Evolutionary conservation across 2,113 vertebrate species (phyloP), one percentile per base, ranked within the genome.

Genomic region (Pelodiscus sinensis): DNA sequence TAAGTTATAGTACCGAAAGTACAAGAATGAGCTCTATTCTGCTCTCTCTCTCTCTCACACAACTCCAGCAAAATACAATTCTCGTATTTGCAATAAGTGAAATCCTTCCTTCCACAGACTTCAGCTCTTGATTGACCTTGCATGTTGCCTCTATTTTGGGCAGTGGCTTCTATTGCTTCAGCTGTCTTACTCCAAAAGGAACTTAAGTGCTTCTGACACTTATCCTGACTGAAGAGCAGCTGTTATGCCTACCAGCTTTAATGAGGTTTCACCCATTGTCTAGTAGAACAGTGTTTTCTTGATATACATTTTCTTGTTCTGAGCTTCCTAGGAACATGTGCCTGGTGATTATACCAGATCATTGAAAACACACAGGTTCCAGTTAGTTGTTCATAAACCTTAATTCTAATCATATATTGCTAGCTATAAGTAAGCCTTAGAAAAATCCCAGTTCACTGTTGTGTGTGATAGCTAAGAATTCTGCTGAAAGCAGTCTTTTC

Each of bases 401-500:
- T 71, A 56, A 22, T 57, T 93, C 78, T 92, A 75, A 83, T 81
- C 11, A 82, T 90, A 65, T 78, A 44, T 86, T 87, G 93, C 79
- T 73, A 55, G 1, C 27, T 79, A 35, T 84, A 95, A 83, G 73
- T 88, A 51, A 55, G 24, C 82, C 90, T 55, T 56, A 54, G 77
- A 90, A 82, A 79, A 35, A 12, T 62, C 84, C 38, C 29, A 78
- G 24, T 83, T 38, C 62, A 57, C 50, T 93, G 85, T 88, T 93
- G 25, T 90, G 79, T 87, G 29, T 79, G 38, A 89, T 68, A 91
- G 52, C 52, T 93, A 56, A 90, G 50, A 85, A 57, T 88, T 92
- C 65, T 92, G 82, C 94, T 89, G 62, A 92, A 91, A 92, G 55
- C 91, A 1, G 19, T 52, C 19, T 89, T 93, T 87, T 85, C 22